Conservation (phyloP, 1,140 invertebrate species). For the Pentalonia nigronervosa region DNA sequence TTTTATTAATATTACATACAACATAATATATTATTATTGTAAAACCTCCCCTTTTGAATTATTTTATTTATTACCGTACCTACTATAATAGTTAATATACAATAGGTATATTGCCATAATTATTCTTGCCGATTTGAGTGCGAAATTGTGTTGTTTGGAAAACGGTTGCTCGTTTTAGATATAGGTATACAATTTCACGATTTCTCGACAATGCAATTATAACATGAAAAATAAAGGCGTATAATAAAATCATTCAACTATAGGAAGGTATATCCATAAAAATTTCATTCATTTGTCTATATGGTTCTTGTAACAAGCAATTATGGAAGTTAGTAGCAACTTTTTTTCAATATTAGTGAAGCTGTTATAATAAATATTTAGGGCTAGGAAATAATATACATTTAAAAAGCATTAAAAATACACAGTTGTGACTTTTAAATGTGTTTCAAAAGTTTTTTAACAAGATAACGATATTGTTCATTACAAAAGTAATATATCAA, state of each 20-base stretch:
- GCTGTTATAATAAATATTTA: too few relatives aligned
- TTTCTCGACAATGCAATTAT: not conserved
- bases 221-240: not conserved
- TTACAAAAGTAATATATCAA: not conserved
- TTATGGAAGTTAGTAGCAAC: not conserved
- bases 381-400: not conserved
- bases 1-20: not conserved
- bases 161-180: not conserved
- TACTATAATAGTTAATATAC: not conserved
- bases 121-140: not conserved
- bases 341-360: not conserved
- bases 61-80: not conserved
- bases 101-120: not conserved
- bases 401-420: not conserved
- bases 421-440: not conserved
- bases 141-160: not conserved
- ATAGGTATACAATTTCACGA: not conserved
- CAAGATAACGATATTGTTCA: not conserved
- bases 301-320: too few relatives aligned
- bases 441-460: not conserved
- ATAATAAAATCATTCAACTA: not conserved
- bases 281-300: not conserved
- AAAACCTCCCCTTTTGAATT: not conserved
- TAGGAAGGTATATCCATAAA: not conserved
- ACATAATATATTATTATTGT: not conserved